Conservation (phyloP, 2,888 invertebrate species). For the Petrophora chlorosata region DNA sequence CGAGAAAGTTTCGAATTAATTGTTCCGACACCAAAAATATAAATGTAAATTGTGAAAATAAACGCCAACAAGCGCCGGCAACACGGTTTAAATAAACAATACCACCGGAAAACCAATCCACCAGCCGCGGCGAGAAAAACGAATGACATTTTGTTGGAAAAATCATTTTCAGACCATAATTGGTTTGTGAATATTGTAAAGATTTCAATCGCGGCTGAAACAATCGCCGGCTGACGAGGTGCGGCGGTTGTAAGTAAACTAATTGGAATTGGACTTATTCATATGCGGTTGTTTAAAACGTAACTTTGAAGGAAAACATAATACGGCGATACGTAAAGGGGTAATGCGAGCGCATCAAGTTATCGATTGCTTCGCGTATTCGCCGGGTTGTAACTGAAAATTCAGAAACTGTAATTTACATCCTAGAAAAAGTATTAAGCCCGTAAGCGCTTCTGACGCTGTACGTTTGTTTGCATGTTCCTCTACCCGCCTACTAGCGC, state of each 20-base stretch:
- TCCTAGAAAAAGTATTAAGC: neutral
- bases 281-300: neutral
- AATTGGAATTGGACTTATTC: neutral
- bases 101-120: neutral
- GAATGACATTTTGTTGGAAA: constrained; percentile 5
- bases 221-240: neutral
- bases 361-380: no score
- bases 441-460: constrained; percentile 1
- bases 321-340: no score
- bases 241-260: neutral
- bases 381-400: neutral
- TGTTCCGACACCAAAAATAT: neutral
- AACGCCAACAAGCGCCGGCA: neutral
- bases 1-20: neutral
- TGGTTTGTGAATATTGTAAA: constrained; percentile 17
- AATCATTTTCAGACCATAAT: constrained; percentile 11
- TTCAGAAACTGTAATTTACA: neutral
- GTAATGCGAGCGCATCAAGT: no score
- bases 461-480: constrained; percentile 1
- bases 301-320: no score
- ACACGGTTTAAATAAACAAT: neutral
- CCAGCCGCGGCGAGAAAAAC: constrained; percentile 2
- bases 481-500: neutral
- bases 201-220: neutral
- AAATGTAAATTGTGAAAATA: neutral